Base-by-base conservation (phyloP, 2,797 vertebrate species). In the Salarias fasciatus region DNA sequence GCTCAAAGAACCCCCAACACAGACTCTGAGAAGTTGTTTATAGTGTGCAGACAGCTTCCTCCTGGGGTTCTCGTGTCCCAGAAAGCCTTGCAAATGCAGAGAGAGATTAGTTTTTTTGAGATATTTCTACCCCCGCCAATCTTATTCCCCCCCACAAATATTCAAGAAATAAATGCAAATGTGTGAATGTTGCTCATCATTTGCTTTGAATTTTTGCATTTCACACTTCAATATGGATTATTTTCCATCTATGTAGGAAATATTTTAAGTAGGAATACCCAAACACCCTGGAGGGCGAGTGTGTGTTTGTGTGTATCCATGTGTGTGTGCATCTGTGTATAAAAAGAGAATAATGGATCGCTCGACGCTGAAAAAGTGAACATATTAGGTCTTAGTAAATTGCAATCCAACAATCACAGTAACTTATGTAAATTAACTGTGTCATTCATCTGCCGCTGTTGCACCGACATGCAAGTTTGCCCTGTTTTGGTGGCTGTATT, bases 21-120 rank as follows among this genome's bases (percentile, higher is more conserved):
- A 73, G 75, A 82, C 66, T 85, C 45, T 0, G 58, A 75, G 41
- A 81, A 81, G 75, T 82, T 84, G 81, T 85, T 85, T 88, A 77
- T 79, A 73, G 76, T 72, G 47, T 46, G 46, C 62, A 80, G 51
- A 52, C 48, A 47, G 51, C 67, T 75, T 78, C 68, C 88, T 83
- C 80, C 75, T 71, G 76, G 80, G 84, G 63, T 77, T 75, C 69
- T 63, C 53, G 52, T 80, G 82, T 81, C 80, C 83, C 85, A 87
- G 77, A 87, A 88, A 87, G 73, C 75, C 48, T 80, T 46, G 56
- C 53, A 73, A 79, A 83, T 73, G 68, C 53, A 67, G 69, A 18
- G 52, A 66, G 68, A 80, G 70, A 83, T 88, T 78, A 79, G 56
- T 63, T 86, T 60, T 69, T 47, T 38, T 60, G 60, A 70, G 44